Conservation (phyloP, 2,888 invertebrate species). For the Gymnoscelis rufifasciata region DNA sequence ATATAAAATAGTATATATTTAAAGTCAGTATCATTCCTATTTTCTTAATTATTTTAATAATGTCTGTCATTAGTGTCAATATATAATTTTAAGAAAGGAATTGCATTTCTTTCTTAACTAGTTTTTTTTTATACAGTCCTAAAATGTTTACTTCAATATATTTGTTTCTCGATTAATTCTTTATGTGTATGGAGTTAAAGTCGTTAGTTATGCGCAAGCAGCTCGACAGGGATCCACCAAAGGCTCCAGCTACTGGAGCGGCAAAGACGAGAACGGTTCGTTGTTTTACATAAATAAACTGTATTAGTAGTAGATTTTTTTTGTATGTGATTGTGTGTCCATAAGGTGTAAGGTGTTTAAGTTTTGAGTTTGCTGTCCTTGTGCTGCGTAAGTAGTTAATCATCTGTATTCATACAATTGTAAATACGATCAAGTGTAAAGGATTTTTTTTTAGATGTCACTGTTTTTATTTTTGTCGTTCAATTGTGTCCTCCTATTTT, state of each 20-base stretch:
- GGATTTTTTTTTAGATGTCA: slow-evolving; percentile 42
- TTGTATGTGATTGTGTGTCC: slow-evolving; percentile 67
- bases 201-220: slow-evolving; percentile 72
- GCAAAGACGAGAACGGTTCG: slow-evolving; percentile 76
- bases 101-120: no score
- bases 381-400: slow-evolving; percentile 59
- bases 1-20: no score
- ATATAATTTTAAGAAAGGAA: no score
- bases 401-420: slow-evolving; percentile 52
- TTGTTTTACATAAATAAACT: slow-evolving; percentile 31
- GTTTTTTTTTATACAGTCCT: no score
- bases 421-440: slow-evolving; percentile 77
- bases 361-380: slow-evolving; percentile 54
- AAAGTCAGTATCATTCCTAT: no score
- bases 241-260: slow-evolving; percentile 70
- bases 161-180: slow-evolving; percentile 3
- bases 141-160: background rate
- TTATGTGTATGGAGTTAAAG: slow-evolving; percentile 42
- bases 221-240: slow-evolving; percentile 73
- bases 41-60: no score
- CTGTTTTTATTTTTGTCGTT: slow-evolving; percentile 50
- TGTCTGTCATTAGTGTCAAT: no score
- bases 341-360: slow-evolving; percentile 62
- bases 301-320: slow-evolving; percentile 30
- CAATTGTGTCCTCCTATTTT: background rate